Evolutionary conservation across 2,888 invertebrate genomes (phyloP), one percentile per base, ranked within the genome.

Genomic region (Drosophila picticornis): DNA sequence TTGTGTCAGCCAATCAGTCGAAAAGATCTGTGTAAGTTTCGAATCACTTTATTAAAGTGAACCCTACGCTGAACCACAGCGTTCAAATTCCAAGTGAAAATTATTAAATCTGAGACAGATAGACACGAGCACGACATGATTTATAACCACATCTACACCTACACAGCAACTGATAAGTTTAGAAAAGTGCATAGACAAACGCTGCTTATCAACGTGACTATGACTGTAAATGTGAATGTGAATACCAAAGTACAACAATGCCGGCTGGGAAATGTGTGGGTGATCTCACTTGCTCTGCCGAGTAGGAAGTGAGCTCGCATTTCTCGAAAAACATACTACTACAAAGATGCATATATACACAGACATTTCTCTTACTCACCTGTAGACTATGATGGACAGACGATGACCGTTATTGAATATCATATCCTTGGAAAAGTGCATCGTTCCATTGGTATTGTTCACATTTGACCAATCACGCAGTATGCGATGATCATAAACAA

Each of bases 341-440:
- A 25, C 1, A 43, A 43, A 29, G 0, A 22, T n/a, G 11, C 9
- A 4, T 29, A 13, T 38, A n/a, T 25, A 2, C 2, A 7, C 16
- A 1, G 40, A 3, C 3, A 13, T 51, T 13, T 32, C 2, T 57
- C 25, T 38, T 32, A 81, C 90, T 90, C 69, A 93, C 93, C 93
- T 93, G 76, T 98, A 98, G 72, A 96, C 96, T 32, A 95, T 95
- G 80, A 98, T 97, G 22, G 97, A 96, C 60, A 98, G 94, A 90
- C 96, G 94, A 91, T 97, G 97, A 1, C 97, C 97, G 77, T 96
- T 96, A 92, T 97, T 97, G 92, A 98, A 98, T 40, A 94, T 94
- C 97, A 98, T 97, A 86, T 97, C 96, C 88, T 93, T 92, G n/a
- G 93, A 92, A 46, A 91, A 81, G 60, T 93, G 91, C 82, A 91